phyloP scores from a whole-genome alignment of 92 coral and sea anemone genomes.

The Meandrina meandrites region DNA sequence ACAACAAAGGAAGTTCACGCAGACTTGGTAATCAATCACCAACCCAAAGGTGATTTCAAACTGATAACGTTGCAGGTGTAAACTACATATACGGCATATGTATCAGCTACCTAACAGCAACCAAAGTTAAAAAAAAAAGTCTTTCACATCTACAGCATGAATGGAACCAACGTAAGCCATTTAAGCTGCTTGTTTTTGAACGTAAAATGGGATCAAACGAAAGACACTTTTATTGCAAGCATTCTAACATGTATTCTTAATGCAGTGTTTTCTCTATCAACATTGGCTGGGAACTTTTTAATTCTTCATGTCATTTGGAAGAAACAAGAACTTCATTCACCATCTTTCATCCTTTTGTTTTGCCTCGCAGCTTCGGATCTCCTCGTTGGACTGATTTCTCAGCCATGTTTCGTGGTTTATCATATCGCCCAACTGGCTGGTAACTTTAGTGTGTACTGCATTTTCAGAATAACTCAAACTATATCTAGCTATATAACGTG shows the following conservation, averaged over 20 bases:
- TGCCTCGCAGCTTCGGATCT: slow-evolving; percentile 41
- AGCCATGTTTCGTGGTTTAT: slow-evolving; percentile 22
- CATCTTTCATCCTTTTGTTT: slow-evolving; percentile 34
- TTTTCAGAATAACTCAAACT: not conserved
- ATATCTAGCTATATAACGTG: slow-evolving; percentile 22
- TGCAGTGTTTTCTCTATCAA: slow-evolving; percentile 12
- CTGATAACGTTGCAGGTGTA: no score
- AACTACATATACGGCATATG: no score
- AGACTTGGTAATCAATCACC: not conserved
- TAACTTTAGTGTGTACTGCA: slow-evolving; percentile 10
- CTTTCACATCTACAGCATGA: not conserved
- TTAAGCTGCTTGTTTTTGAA: not conserved
- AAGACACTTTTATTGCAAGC: not conserved
- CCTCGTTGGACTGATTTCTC: slow-evolving; percentile 30
- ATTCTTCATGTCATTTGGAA: slow-evolving; percentile 24
- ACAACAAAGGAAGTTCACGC: no score
- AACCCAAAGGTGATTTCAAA: not conserved
- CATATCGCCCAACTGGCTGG: not conserved
- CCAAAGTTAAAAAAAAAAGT: no score
- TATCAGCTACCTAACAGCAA: not conserved
- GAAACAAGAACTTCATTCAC: not conserved
- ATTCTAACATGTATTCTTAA: slow-evolving; percentile 15
- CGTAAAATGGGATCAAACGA: not conserved
- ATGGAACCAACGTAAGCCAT: not conserved
- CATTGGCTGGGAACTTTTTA: slow-evolving; percentile 3